phyloP scores from a whole-genome alignment of 2,113 vertebrate species.

The Cochlearius cochlearius region DNA sequence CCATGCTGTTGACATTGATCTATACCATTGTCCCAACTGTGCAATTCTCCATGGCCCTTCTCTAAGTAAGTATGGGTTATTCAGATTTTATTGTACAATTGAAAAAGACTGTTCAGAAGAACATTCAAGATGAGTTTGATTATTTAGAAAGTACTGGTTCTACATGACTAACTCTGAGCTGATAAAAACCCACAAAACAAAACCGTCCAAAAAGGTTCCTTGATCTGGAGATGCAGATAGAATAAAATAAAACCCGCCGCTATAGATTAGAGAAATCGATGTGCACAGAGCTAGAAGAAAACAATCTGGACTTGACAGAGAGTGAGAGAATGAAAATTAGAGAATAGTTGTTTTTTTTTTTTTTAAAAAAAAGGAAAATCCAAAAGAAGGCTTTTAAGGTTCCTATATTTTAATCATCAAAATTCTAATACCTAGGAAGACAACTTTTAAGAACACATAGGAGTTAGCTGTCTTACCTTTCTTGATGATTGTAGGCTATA shows the following conservation, averaged over 20 bases:
- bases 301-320: background rate
- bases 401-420: background rate
- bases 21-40: constrained; percentile 98
- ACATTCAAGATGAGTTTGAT: background rate
- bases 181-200: background rate
- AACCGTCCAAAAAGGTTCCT: background rate
- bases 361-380: background rate
- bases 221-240: background rate
- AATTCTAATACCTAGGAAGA: background rate
- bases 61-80: constrained; percentile 85
- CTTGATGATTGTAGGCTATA: background rate
- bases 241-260: background rate
- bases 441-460: background rate
- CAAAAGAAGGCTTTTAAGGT: background rate
- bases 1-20: constrained; percentile 95
- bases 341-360: background rate
- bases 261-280: background rate
- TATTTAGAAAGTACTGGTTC: background rate
- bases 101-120: background rate
- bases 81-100: background rate
- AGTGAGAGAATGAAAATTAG: background rate
- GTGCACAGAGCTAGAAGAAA: background rate
- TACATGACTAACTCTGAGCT: background rate
- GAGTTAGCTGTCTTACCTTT: background rate
- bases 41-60: constrained; percentile 88